Percentiles rank a stretch among this genome's conserved stretches.
Evolutionary conservation across 1,140 invertebrate species (phyloP).

Genomic region (Drosophila dunni): DNA sequence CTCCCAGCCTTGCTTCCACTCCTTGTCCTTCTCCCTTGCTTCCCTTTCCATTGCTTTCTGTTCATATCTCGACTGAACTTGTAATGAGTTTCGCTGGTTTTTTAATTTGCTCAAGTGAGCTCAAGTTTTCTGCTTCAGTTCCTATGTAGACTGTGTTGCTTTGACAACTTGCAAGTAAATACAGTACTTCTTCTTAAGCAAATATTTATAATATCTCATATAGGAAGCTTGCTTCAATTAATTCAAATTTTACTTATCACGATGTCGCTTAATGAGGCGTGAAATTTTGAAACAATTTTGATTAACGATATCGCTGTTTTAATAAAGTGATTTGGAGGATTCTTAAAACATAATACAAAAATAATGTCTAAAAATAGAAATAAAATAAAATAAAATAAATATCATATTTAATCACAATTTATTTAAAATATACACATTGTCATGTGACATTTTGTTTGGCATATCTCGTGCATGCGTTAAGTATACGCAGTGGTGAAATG

Average conservation of each 20-base stretch:
- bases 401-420: not conserved
- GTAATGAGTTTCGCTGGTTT: constrained; percentile 61
- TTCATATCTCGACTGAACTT: not conserved
- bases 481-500: constrained; percentile 12
- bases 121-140: not conserved
- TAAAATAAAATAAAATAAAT: no score
- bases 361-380: no score
- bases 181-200: not conserved
- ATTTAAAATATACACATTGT: not conserved
- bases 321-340: no score
- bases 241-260: no score
- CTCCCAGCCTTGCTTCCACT: not conserved
- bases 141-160: not conserved
- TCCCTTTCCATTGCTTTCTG: not conserved
- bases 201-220: no score
- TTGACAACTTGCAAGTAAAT: constrained; percentile 16
- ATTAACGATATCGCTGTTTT: no score
- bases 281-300: no score
- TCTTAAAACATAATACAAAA: no score
- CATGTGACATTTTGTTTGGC: constrained; percentile 1
- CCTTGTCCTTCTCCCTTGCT: not conserved
- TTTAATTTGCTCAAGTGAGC: constrained; percentile 42
- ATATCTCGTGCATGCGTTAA: constrained; percentile 5
- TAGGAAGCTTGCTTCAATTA: no score
- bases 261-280: no score